Base-by-base conservation (phyloP, 1,140 invertebrate species). In the Nephila pilipes region DNA sequence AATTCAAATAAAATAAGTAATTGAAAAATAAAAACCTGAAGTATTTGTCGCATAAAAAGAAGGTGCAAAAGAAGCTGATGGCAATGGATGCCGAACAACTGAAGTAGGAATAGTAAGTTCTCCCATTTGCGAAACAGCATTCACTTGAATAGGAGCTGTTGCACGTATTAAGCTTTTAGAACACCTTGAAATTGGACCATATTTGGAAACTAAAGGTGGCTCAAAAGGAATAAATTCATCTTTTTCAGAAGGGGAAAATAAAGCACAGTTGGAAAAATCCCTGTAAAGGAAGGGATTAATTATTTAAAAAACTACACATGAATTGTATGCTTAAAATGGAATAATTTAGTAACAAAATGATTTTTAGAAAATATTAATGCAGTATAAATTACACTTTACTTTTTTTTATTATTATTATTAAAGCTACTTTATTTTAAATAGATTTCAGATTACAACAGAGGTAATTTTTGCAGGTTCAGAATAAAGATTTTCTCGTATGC, bases 141-240 rank as follows among this genome's bases (percentile, higher is more conserved):
- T 94, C 22, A 94, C 93, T 93, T 94, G 93, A 60, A 94, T 94
- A 4, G 80, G 90, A 57, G 85, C 83, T 46, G 80, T 87, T 8
- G 89, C 92, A 54, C 83, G 60, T 60, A 87, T 95, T 81, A 97
- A 94, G 65, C 96, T 96, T 95, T 96, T 97, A 32, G 96, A 95
- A 57, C 96, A 95, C 38, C 97, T 96, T n/a, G 97, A 98, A 93
- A 98, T 98, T 1, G 46, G 97, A 18, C 97, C 97, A 94, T 97
- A 98, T 95, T 97, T 97, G 94, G 97, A 97, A 29, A 97, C 96
- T 25, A 97, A 95, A 36, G 97, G 96, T 25, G 96, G 96, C 94
- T 97, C 97, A 92, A 97, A 97, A 8, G 97, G 97, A 65, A 97
- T 96, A 94, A 97, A 97, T 94, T 97, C 96, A 94, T 97, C 97